Conservation (phyloP, 2,888 invertebrate genomes). For the Eupithecia inturbata region DNA sequence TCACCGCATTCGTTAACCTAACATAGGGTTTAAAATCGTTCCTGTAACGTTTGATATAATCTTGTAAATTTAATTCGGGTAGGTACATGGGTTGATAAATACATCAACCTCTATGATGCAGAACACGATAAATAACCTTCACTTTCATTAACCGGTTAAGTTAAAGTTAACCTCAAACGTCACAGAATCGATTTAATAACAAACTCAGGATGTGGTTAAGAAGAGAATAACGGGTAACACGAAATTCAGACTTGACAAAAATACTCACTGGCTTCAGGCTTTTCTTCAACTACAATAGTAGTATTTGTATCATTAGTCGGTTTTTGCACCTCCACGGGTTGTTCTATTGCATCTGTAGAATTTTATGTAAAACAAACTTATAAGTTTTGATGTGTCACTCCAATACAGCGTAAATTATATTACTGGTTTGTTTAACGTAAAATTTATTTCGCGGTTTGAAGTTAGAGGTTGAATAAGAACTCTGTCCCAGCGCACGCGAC, state of each 20-base stretch:
- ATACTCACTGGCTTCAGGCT: slow-evolving; percentile 80
- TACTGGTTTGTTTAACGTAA: slow-evolving; percentile 49
- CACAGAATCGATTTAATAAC: slow-evolving; percentile 60
- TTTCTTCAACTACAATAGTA: slow-evolving; percentile 73
- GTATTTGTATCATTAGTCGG: slow-evolving; percentile 71
- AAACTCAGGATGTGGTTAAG: slow-evolving; percentile 53
- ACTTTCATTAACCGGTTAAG: slow-evolving; percentile 56
- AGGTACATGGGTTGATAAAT: background rate
- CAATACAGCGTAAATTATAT: slow-evolving; percentile 43
- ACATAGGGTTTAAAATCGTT: slow-evolving; percentile 53
- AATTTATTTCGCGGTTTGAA: slow-evolving; percentile 46
- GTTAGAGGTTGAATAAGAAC: slow-evolving; percentile 32
- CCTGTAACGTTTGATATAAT: slow-evolving; percentile 52
- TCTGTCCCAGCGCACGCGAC: slow-evolving; percentile 53
- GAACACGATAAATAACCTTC: slow-evolving; percentile 53
- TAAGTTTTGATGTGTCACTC: slow-evolving; percentile 45
- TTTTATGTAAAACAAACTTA: slow-evolving; percentile 73
- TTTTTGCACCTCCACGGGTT: slow-evolving; percentile 79
- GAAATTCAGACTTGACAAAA: slow-evolving; percentile 58
- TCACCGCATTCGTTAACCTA: slow-evolving; percentile 63
- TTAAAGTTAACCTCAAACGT: slow-evolving; percentile 55
- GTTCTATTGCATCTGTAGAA: slow-evolving; percentile 79
- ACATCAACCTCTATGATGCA: slow-evolving; percentile 34
- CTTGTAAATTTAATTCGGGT: slow-evolving; percentile 1
- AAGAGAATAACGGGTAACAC: slow-evolving; percentile 57